Evolutionary conservation across 2,888 invertebrate species (phyloP).

Genomic region (Physocephala rufipes): DNA sequence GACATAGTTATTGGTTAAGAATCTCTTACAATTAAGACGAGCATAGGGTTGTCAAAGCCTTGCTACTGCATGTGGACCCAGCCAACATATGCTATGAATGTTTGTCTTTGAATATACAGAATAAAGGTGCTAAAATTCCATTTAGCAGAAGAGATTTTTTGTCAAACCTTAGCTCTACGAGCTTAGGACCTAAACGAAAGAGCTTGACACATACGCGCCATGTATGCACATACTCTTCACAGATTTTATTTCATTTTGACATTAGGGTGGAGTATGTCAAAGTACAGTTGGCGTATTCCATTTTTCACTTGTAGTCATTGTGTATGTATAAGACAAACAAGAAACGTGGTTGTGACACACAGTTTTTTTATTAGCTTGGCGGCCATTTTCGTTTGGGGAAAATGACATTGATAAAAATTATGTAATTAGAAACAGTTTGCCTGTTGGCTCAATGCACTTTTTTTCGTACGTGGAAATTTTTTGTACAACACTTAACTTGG

Average conservation of each 20-base stretch:
- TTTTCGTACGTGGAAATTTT: neutral
- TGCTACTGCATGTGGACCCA: neutral
- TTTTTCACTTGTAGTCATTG: slow-evolving; percentile 19
- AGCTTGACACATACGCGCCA: no score
- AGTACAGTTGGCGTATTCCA: slow-evolving; percentile 19
- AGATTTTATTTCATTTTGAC: neutral
- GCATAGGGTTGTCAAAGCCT: slow-evolving; percentile 13
- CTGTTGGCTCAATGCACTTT: neutral
- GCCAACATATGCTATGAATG: no score
- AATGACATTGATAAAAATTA: neutral
- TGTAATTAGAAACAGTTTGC: neutral
- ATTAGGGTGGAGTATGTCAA: neutral
- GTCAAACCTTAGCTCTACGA: no score
- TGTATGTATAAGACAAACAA: slow-evolving; percentile 37
- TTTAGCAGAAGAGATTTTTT: no score
- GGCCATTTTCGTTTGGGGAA: neutral
- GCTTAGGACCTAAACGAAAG: no score
- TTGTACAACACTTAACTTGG: slow-evolving; percentile 13
- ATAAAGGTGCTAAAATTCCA: no score
- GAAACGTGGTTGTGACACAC: slow-evolving; percentile 23
- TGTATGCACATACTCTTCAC: no score
- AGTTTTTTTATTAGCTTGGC: neutral
- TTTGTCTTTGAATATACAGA: no score
- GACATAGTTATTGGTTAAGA: neutral
- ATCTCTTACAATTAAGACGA: neutral